phyloP scores from a whole-genome alignment of 2,888 invertebrate genomes.

The Ptilodon capucinus region DNA sequence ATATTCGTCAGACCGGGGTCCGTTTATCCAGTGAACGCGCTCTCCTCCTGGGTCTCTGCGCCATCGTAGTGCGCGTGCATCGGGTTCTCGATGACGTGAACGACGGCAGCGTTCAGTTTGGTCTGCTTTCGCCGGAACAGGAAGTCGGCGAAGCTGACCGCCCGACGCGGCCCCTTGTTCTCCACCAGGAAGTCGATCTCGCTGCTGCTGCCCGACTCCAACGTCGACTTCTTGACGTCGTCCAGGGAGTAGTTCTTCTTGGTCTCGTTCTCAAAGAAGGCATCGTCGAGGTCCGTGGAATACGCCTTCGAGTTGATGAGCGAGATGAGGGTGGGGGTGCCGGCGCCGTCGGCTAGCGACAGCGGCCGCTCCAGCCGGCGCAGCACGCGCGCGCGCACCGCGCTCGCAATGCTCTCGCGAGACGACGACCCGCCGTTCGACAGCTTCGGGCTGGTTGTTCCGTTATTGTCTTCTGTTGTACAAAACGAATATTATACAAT shows the following conservation, averaged over 20 bases:
- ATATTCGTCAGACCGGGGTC: background rate
- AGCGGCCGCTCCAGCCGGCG: constrained; percentile 58
- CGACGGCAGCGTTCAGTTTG: constrained; percentile 18
- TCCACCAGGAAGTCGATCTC: constrained; percentile 44
- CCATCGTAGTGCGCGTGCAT: constrained; percentile 50
- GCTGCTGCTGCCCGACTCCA: constrained; percentile 44
- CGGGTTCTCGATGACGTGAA: constrained; percentile 68
- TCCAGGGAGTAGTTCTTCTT: constrained; percentile 40
- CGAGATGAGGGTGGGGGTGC: constrained; percentile 45
- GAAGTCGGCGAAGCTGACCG: constrained; percentile 52
- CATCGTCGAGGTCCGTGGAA: constrained; percentile 45
- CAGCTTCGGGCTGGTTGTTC: constrained; percentile 36
- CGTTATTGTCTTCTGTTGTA: constrained; percentile 49
- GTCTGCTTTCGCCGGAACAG: constrained; percentile 41
- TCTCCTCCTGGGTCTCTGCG: constrained; percentile 1
- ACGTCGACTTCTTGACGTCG: constrained; percentile 34
- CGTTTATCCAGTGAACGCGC: background rate
- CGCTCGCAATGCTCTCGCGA: constrained; percentile 56
- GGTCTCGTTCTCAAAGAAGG: constrained; percentile 18
- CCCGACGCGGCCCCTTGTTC: constrained; percentile 33
- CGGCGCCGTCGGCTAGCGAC: constrained; percentile 55
- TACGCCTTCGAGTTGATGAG: constrained; percentile 52
- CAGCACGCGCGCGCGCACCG: constrained; percentile 57
- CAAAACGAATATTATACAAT: background rate
- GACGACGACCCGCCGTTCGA: constrained; percentile 37